Percentiles rank a stretch among this genome's conserved stretches.
phyloP scores from a whole-genome alignment of 2,113 vertebrate genomes.

The Chelonoidis abingdonii region DNA sequence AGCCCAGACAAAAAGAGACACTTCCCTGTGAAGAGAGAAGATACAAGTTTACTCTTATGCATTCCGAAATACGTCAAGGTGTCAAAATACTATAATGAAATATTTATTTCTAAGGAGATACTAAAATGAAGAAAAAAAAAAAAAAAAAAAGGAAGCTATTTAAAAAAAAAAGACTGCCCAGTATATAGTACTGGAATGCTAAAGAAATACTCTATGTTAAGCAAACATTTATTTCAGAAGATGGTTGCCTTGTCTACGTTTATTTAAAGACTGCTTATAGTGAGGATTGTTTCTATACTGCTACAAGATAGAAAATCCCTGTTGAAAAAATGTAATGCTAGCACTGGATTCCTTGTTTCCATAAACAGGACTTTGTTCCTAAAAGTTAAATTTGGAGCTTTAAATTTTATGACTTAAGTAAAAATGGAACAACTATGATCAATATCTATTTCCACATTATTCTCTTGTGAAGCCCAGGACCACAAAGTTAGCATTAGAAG shows the following conservation, averaged over 20 bases:
- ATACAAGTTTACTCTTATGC: neutral
- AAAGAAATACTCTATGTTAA: neutral
- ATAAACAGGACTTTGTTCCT: neutral
- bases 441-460: neutral
- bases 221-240: neutral
- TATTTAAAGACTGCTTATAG: neutral
- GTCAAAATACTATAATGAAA: neutral
- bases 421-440: neutral
- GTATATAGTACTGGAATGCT: neutral
- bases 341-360: neutral
- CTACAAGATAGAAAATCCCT: neutral
- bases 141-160: neutral
- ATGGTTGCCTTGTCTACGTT: neutral
- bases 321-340: neutral
- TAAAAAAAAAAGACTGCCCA: rapidly evolving
- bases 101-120: neutral
- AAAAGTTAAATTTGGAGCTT: neutral
- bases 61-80: neutral
- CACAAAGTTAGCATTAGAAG: neutral
- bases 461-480: neutral
- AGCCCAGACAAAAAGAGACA: constrained; percentile 97
- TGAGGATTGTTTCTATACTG: neutral
- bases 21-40: constrained; percentile 86
- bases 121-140: neutral
- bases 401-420: neutral